Evolutionary conservation across 2,113 vertebrate genomes (phyloP).

Genomic region (Gallinago undulata): DNA sequence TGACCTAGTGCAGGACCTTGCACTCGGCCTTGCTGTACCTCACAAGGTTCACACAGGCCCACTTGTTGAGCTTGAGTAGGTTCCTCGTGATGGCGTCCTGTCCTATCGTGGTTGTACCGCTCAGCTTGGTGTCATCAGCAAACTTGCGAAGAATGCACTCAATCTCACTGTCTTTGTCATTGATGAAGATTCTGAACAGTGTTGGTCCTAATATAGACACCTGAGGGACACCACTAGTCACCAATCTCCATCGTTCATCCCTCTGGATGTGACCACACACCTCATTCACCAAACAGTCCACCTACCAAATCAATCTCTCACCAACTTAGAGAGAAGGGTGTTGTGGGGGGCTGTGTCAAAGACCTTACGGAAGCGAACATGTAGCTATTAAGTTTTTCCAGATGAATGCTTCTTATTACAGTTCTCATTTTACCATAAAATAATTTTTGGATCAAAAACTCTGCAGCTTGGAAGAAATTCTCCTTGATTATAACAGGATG

Average conservation of each 20-base stretch:
- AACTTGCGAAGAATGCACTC: background rate
- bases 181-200: background rate
- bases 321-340: background rate
- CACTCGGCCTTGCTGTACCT: background rate
- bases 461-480: constrained; percentile 3
- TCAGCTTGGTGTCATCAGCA: background rate
- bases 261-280: background rate
- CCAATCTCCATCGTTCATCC: background rate
- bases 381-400: background rate
- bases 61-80: background rate
- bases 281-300: background rate
- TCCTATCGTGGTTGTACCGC: background rate
- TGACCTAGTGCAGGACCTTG: background rate
- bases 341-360: background rate
- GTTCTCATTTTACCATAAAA: background rate
- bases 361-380: background rate
- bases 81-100: background rate
- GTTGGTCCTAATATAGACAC: background rate
- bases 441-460: background rate
- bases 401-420: background rate
- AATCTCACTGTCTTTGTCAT: background rate
- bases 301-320: background rate
- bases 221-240: background rate
- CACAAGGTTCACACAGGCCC: background rate
- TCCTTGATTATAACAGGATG: constrained; percentile 34